Evolutionary conservation across 2,888 invertebrate genomes (phyloP), one percentile per base, ranked within the genome.

Genomic region (Baccha elongata): DNA sequence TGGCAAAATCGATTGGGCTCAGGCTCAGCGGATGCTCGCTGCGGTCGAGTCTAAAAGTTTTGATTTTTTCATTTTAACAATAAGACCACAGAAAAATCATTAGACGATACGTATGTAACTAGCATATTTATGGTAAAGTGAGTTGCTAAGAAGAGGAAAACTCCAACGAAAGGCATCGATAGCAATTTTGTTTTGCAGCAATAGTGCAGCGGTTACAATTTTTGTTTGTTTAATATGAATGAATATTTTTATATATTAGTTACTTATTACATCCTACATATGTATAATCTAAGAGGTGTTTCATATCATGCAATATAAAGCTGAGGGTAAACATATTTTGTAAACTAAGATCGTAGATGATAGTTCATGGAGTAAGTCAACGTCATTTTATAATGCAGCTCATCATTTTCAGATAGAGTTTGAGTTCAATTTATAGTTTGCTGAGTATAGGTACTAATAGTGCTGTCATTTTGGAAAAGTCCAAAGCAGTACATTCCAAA

Each of bases 61-160:
- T n/a, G n/a, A n/a, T n/a, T n/a, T n/a, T n/a, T n/a, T n/a, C n/a
- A n/a, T 8, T 67, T 62, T n/a, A 75, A 74, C 67, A 75, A 75
- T 21, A 67, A 60, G 13, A 44, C 48, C 21, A 26, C 23, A 52
- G 3, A 21, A 44, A 53, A 53, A 35, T 32, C 10, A 23, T 11
- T 13, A 35, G 15, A 26, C 19, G n/a, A n/a, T n/a, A n/a, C n/a
- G n/a, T 15, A 11, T 23, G 11, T n/a, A 7, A 48, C 1, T 32
- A 32, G 21, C 19, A 32, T 26, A 40, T 52, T 44, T 32, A 37
- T 21, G 46, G 53, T 46, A 46, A 44, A 32, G 23, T 52, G 21
- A 42, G 50, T 40, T 42, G 40, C 62, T 42, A 15, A 74, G 50
- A 32, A 48, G 40, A 32, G 32, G 17, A 67, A 67, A 58, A 58